Percentiles rank a stretch among this genome's conserved stretches.
These are phyloP conservation scores for Enteromius viviparus DNA, from an alignment of 2,797 vertebrate genomes.

Conservation along the genomic window DNA sequence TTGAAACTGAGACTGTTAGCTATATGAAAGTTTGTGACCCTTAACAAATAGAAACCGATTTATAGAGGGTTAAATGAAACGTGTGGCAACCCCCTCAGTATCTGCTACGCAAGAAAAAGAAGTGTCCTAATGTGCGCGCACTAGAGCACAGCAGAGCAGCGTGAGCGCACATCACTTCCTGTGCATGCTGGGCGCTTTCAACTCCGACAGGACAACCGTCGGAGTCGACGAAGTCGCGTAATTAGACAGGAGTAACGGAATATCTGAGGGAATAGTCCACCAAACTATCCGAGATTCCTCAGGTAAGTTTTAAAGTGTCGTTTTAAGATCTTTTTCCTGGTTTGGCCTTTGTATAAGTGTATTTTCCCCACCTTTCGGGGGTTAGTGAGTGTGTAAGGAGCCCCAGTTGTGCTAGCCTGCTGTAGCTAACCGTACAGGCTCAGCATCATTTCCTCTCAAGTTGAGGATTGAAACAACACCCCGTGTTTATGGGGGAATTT, in stretches of 20 bases:
- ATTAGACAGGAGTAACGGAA: neutral
- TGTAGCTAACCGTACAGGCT: slow-evolving; percentile 21
- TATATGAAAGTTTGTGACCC: neutral
- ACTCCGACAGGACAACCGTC: slow-evolving; percentile 35
- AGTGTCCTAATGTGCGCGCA: neutral
- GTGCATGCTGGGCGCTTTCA: slow-evolving; percentile 45
- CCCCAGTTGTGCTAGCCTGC: slow-evolving; percentile 46
- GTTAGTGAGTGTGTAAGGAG: slow-evolving; percentile 21
- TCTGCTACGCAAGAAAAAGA: neutral
- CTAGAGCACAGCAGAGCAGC: neutral
- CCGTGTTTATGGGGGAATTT: neutral
- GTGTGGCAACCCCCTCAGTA: neutral
- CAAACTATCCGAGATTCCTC: neutral
- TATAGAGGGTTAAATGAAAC: neutral
- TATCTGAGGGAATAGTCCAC: neutral
- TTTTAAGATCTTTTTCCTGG: neutral
- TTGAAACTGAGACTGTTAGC: neutral
- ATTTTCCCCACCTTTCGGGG: neutral
- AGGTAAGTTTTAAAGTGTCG: neutral
- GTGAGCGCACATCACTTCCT: slow-evolving; percentile 62
- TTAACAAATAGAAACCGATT: neutral
- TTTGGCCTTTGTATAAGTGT: neutral
- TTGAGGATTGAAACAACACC: neutral
- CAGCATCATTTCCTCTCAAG: slow-evolving; percentile 22
- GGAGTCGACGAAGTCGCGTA: slow-evolving; percentile 12